A percentile compares a stretch with the other conserved stretches of the same genome.
Evolutionary conservation across 2,888 invertebrate species (phyloP).

Genomic region (Sarcophaga subvicina): DNA sequence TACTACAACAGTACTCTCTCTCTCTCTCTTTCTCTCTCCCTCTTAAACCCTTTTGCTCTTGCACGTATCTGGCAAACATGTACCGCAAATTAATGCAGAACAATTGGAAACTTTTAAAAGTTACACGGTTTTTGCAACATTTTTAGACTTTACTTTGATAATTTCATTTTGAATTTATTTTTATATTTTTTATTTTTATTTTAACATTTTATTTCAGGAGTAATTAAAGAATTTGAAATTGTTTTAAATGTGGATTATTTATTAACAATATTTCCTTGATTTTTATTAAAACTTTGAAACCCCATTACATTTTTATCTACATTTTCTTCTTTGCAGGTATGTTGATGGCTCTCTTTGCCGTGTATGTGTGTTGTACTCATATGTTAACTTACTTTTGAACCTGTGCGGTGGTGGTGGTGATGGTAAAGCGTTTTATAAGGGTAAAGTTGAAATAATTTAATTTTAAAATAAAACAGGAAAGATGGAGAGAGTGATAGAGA

Average conservation of each 20-base stretch:
- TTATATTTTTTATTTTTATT: not conserved
- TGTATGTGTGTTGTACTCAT: no score
- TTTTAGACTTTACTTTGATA: not conserved
- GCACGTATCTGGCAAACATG: not conserved
- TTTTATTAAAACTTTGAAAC: not conserved
- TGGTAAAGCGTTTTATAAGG: not conserved
- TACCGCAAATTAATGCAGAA: not conserved
- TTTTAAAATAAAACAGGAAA: not conserved
- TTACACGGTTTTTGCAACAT: not conserved
- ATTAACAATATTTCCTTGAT: constrained; percentile 19
- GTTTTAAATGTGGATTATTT: constrained; percentile 38
- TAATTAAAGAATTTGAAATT: constrained; percentile 41
- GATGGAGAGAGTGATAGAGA: no score
- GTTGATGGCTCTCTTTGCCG: not conserved
- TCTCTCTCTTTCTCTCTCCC: no score
- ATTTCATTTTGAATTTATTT: not conserved
- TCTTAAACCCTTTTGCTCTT: no score
- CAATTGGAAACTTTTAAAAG: not conserved
- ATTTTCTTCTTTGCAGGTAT: constrained; percentile 58
- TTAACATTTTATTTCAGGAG: constrained; percentile 26
- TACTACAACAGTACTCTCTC: no score
- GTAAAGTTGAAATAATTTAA: constrained; percentile 29
- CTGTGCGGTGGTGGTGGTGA: not conserved
- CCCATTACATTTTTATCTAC: constrained; percentile 21
- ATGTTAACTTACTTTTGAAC: not conserved